Conservation (phyloP, 1,140 invertebrate species). For the Papilio xuthus region DNA sequence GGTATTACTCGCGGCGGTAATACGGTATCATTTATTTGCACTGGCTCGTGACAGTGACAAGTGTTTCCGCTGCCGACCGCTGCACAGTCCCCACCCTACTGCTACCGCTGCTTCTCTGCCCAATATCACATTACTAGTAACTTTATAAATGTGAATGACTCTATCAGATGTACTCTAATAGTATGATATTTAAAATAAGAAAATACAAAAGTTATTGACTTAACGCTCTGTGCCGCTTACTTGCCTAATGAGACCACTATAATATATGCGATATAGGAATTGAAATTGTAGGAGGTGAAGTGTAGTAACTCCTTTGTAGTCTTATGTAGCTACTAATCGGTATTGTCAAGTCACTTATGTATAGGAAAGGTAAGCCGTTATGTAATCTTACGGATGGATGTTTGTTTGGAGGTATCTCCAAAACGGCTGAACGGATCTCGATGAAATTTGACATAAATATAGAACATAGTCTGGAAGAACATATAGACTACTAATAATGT, state of each 20-base stretch:
- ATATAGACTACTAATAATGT: too few relatives aligned
- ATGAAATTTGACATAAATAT: too few relatives aligned
- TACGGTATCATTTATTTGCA: conserved; percentile 5
- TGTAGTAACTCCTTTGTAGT: not conserved
- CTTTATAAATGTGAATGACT: not conserved
- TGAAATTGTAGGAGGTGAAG: too few relatives aligned
- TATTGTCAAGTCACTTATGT: too few relatives aligned
- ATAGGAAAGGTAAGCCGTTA: too few relatives aligned
- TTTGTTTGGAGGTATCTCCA: too few relatives aligned
- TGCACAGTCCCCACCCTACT: conserved; percentile 1
- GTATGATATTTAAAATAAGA: not conserved
- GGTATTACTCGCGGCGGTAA: conserved; percentile 12
- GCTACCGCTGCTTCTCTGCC: not conserved
- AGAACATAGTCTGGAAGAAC: too few relatives aligned
- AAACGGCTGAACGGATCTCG: too few relatives aligned
- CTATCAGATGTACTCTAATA: not conserved
- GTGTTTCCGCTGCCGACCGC: conserved; percentile 12
- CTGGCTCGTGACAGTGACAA: conserved; percentile 25
- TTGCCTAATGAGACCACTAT: too few relatives aligned
- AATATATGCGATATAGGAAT: too few relatives aligned
- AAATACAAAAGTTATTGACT: not conserved
- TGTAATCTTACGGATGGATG: too few relatives aligned
- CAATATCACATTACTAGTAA: not conserved
- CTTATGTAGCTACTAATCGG: not conserved
- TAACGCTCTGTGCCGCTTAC: not conserved